These are phyloP conservation scores for Mamestra configurata DNA, from an alignment of 1,140 invertebrate genomes.

Conservation along the genomic window DNA sequence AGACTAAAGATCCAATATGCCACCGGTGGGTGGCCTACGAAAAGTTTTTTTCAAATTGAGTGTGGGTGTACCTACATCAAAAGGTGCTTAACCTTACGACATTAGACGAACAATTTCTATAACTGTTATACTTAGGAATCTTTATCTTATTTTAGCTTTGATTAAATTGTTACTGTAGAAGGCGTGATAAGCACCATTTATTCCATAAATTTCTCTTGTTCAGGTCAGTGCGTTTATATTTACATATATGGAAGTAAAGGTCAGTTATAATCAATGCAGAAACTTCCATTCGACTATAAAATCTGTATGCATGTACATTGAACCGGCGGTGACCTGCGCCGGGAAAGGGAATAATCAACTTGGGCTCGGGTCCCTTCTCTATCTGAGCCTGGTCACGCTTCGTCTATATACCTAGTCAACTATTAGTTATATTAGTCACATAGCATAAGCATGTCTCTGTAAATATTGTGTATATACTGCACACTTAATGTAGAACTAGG, in stretches of 20 bases:
- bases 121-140: not conserved
- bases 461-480: not conserved
- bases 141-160: not conserved
- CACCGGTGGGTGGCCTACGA: not conserved
- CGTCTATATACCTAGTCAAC: not conserved
- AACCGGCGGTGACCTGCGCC: conserved; percentile 49
- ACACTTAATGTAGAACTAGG: not conserved
- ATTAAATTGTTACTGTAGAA: not conserved
- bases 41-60: not conserved
- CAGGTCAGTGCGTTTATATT: conserved; percentile 4
- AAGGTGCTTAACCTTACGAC: conserved; percentile 34
- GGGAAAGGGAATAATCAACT: conserved; percentile 52
- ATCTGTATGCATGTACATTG: conserved; percentile 44
- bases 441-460: not conserved
- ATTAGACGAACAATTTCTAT: not conserved
- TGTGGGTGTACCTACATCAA: conserved; percentile 17
- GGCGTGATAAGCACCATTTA: conserved; percentile 11
- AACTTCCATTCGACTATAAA: conserved; percentile 34
- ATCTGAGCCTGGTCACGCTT: conserved; percentile 45
- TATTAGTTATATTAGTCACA: not conserved
- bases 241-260: conserved; percentile 6
- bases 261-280: conserved; percentile 28
- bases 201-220: not conserved
- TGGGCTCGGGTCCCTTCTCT: conserved; percentile 35
- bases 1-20: not conserved